Conservation (phyloP, 1,140 invertebrate genomes). For the Pseudomyrmex gracilis region DNA sequence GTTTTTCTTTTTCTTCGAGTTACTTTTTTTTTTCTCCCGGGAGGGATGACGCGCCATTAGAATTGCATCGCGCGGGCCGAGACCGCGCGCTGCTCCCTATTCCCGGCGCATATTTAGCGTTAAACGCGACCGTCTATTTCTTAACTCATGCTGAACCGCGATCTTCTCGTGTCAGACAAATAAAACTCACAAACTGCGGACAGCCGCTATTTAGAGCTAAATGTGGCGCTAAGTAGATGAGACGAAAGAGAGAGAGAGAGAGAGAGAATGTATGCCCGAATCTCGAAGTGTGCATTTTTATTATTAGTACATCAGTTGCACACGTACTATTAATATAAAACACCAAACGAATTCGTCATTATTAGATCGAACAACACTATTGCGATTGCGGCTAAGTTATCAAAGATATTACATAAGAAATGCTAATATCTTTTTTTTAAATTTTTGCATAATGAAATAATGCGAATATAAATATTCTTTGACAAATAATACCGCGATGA, state of each 20-base stretch:
- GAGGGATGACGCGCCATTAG: not conserved
- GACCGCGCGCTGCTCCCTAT: slow-evolving; percentile 13
- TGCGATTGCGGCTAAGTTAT: no score
- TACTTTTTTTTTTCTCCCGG: not conserved
- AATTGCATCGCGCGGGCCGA: slow-evolving; percentile 21
- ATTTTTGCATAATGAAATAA: slow-evolving; percentile 34
- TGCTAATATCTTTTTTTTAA: slow-evolving; percentile 28
- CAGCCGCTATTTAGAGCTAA: slow-evolving; percentile 30
- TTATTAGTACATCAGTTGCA: not conserved
- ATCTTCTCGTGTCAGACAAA: slow-evolving; percentile 10
- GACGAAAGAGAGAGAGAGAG: slow-evolving; percentile 17
- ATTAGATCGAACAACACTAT: no score
- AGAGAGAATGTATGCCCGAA: not conserved
- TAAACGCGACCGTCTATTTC: slow-evolving; percentile 16
- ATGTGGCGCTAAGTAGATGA: slow-evolving; percentile 20
- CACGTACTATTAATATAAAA: not conserved
- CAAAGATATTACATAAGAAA: slow-evolving; percentile 42
- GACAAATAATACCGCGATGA: slow-evolving; percentile 11
- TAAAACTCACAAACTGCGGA: not conserved
- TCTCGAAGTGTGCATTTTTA: not conserved
- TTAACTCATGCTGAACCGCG: slow-evolving; percentile 18
- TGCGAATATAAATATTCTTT: slow-evolving; percentile 42
- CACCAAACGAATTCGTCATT: no score
- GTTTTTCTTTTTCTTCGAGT: not conserved
- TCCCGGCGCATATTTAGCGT: not conserved